Evolutionary conservation across 1,140 invertebrate species (phyloP).

Genomic region (Drosophila malerkotliana): DNA sequence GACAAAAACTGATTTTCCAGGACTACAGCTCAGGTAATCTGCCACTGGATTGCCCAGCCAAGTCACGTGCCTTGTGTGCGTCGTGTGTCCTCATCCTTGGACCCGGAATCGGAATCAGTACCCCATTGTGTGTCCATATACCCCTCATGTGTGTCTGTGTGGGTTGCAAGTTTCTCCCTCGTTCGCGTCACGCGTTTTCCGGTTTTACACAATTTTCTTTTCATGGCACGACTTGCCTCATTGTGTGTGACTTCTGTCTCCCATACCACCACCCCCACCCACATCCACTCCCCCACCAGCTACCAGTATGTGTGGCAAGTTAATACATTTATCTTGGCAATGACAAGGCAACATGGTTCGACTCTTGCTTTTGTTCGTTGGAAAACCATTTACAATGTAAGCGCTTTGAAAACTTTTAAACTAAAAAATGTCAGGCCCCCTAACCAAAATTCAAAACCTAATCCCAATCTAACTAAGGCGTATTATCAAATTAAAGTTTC

Average conservation of each 20-base stretch:
- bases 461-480: not conserved
- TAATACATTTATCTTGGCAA: constrained; percentile 78
- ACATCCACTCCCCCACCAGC: not conserved
- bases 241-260: constrained; percentile 32
- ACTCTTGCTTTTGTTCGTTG: constrained; percentile 35
- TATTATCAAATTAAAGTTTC: constrained; percentile 51
- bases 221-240: constrained; percentile 45
- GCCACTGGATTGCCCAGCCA: constrained; percentile 33
- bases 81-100: not conserved
- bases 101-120: constrained; percentile 23
- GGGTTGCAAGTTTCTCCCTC: constrained; percentile 1
- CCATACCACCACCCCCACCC: not conserved
- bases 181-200: constrained; percentile 21
- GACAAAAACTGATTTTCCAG: constrained; percentile 8
- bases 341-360: constrained; percentile 61
- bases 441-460: constrained; percentile 14
- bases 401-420: constrained; percentile 37
- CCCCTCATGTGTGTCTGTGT: constrained; percentile 6
- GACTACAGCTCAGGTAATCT: constrained; percentile 31
- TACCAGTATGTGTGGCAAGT: constrained; percentile 20
- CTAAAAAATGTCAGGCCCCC: not conserved
- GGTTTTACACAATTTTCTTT: constrained; percentile 70
- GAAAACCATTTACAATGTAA: constrained; percentile 53
- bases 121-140: constrained; percentile 15
- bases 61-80: constrained; percentile 49